Base-by-base conservation (phyloP, 2,113 vertebrate species). In the Scalopus aquaticus region DNA sequence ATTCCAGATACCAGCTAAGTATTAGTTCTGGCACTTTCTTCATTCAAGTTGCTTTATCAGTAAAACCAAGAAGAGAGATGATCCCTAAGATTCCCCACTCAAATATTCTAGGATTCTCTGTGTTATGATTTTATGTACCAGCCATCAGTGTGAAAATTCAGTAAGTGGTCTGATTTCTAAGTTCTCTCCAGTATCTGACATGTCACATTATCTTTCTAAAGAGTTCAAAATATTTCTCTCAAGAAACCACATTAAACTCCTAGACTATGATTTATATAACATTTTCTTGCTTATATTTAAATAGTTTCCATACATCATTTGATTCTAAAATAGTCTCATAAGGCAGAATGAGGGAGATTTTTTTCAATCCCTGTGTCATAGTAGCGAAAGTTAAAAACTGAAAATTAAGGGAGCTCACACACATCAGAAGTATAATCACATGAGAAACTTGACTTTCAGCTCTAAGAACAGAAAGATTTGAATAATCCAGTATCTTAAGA, bases 181-280 rank as follows among this genome's bases (percentile, higher is more conserved):
- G 91, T 51, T 92, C 37, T 49, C n/a, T 70, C 92, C 62, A 65
- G 19, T 49, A 87, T 65, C 35, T 81, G 80, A 87, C 81, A 87
- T 77, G 28, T 76, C 51, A 84, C 17, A 76, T 37, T 58, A 70
- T 35, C 58, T 46, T 79, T 83, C 69, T 70, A 8, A 93, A 93
- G 89, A 80, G 49, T 49, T 49, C n/a, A 88, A 94, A 90, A 72
- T 80, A 79, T 76, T 93, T 97, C 78, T 90, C 58, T 51, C 79
- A 88, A 73, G 67, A 91, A 88, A 90, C 26, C 10, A 85, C 10
- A 80, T 79, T 83, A 81, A 94, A 79, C 54, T 72, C 20, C 22
- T n/a, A 80, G 28, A 46, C 16, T 88, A 46, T 5, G 11, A 70
- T 65, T 49, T 94, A 56, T 49, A 46, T 60, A 87, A 72, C 54